Evolutionary conservation across 2,113 vertebrate species (phyloP), one percentile per base, ranked within the genome.

Genomic region (Paramormyrops kingsleyae): DNA sequence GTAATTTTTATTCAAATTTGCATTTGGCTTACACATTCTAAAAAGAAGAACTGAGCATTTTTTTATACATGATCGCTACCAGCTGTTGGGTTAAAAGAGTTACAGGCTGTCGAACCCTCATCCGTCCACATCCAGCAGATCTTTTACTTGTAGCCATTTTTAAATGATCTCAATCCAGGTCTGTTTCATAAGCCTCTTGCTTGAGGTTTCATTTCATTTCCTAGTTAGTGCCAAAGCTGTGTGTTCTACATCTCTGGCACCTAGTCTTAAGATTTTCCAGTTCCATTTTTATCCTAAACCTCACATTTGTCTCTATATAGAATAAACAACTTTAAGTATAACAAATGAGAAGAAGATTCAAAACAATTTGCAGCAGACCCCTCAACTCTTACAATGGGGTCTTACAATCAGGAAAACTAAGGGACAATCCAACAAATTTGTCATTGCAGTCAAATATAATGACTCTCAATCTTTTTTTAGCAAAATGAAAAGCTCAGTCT

Each of bases 281-380:
- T 47, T 47, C 44, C 42, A 44, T 84, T 84, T 84, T 46, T 42
- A 39, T 83, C 35, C 77, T 42, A 83, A 83, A 83, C 77, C 77
- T 83, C 77, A 83, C 77, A 83, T 21, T 83, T 84, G 44, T 42
- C 83, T 84, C 83, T 47, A 47, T 84, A 84, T 47, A 84, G 83
- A 84, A 84, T 84, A 42, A 47, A 84, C 44, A 47, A 44, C 21
- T 47, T 84, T 47, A 84, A 42, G 35, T 80, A 39, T 42, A 80
- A 42, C 35, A 42, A 80, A 39, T 19, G 35, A 80, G 31, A 80
- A 80, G 12, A 80, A 6, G 12, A 39, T 80, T 42, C 74, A 80
- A 39, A 42, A 42, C 2, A 8, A 80, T 17, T 42, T 74, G 66
- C 12, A 80, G 13, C 35, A 42, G 35, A 80, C 17, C 74, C 35